Conservation (phyloP, 2,113 vertebrate genomes). For the Podiceps cristatus region DNA sequence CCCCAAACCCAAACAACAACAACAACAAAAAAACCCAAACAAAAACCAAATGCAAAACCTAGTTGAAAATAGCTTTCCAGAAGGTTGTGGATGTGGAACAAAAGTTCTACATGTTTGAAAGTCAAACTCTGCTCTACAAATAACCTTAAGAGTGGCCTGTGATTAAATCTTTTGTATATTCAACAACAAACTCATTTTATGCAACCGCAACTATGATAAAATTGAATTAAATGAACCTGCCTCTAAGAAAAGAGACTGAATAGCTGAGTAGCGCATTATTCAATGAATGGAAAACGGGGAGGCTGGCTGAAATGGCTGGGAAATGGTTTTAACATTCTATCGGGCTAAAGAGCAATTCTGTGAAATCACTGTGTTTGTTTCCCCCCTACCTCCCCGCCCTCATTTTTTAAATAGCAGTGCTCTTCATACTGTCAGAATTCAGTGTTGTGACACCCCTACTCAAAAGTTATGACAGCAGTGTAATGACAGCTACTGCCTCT, state of each 20-base stretch:
- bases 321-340: slow-evolving; percentile 29
- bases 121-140: slow-evolving; percentile 38
- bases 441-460: slow-evolving; percentile 86
- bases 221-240: slow-evolving; percentile 71
- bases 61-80: slow-evolving; percentile 18
- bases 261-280: slow-evolving; percentile 45
- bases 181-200: slow-evolving; percentile 68
- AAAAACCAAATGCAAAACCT: background rate
- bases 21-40: too few relatives aligned
- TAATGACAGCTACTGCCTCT: slow-evolving; percentile 86
- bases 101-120: slow-evolving; percentile 18
- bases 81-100: background rate
- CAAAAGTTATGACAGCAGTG: slow-evolving; percentile 84
- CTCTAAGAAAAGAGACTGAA: slow-evolving; percentile 57
- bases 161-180: slow-evolving; percentile 61
- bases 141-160: slow-evolving; percentile 38
- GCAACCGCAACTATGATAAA: slow-evolving; percentile 57
- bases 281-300: slow-evolving; percentile 30
- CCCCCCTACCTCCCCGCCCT: slow-evolving; percentile 61
- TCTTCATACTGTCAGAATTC: slow-evolving; percentile 78
- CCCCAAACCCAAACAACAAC: too few relatives aligned
- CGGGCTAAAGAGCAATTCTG: slow-evolving; percentile 49
- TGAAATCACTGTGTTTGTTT: slow-evolving; percentile 65
- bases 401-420: slow-evolving; percentile 81
- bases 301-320: slow-evolving; percentile 5